Conservation (phyloP, 2,797 vertebrate genomes). For the Halcyon chelicuti region DNA sequence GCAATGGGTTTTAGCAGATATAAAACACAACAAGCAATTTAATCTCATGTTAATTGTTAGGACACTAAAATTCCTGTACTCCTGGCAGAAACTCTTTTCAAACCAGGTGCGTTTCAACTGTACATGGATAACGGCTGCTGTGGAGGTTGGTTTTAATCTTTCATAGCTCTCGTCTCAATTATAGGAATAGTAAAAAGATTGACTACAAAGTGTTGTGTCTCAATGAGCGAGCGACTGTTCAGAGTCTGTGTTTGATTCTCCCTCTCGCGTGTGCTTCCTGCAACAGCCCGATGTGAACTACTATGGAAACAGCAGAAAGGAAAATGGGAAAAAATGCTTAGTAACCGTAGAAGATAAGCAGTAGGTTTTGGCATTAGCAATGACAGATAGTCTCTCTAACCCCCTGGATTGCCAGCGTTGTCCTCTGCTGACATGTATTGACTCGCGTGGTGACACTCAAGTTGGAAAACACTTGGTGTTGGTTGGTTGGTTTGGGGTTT, state of each 20-base stretch:
- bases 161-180: neutral
- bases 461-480: neutral
- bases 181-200: neutral
- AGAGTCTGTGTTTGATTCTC: neutral
- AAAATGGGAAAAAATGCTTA: neutral
- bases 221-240: neutral
- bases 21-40: neutral
- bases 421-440: rapidly evolving
- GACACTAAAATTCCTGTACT: neutral
- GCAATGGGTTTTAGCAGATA: neutral
- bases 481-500: too few relatives aligned
- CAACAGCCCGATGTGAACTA: neutral
- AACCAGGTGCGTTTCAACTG: rapidly evolving
- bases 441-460: neutral
- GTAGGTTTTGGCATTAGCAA: neutral
- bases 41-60: neutral
- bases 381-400: neutral
- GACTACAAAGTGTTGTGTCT: neutral
- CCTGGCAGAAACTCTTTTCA: neutral
- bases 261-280: neutral
- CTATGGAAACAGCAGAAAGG: neutral
- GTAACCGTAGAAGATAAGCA: rapidly evolving
- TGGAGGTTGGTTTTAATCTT: neutral
- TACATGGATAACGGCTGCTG: neutral
- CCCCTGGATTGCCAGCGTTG: neutral